A percentile compares a stretch with the other conserved stretches of the same genome.
Conservation (phyloP, 2,888 invertebrate genomes). For the Cremastinae sp. region DNA sequence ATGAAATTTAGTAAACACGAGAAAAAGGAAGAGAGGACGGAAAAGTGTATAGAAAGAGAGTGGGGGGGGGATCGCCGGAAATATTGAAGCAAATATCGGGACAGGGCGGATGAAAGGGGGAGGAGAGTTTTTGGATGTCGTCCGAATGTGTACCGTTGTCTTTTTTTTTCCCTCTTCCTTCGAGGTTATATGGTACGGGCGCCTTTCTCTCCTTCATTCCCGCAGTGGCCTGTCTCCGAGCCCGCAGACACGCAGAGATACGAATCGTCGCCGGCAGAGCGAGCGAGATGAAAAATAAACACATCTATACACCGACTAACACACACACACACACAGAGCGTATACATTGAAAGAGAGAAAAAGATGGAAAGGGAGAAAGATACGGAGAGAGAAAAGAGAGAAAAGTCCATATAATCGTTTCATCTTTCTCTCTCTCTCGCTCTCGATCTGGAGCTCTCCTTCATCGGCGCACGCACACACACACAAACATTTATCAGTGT, state of each 20-base stretch:
- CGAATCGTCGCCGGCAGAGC: conserved; percentile 29
- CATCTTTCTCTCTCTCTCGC: conserved; percentile 22
- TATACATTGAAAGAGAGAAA: neutral
- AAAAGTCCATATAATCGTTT: conserved; percentile 50
- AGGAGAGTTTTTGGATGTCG: conserved; percentile 47
- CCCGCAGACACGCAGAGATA: conserved; percentile 45
- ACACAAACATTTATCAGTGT: conserved; percentile 39
- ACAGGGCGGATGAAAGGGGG: conserved; percentile 2
- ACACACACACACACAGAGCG: too few species aligned
- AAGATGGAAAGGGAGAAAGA: conserved; percentile 23
- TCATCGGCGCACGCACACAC: conserved; percentile 11
- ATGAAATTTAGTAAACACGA: too few species aligned
- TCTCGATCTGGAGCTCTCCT: conserved; percentile 31
- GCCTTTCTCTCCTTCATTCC: conserved; percentile 62
- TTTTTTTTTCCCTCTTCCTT: conserved; percentile 43
- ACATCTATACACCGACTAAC: neutral
- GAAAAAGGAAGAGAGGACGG: too few species aligned
- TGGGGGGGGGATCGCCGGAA: neutral
- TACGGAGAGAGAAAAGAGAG: conserved; percentile 35
- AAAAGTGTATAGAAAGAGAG: too few species aligned
- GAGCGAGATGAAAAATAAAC: conserved; percentile 11
- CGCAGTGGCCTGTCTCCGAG: conserved; percentile 47
- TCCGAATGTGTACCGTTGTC: conserved; percentile 54
- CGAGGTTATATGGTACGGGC: conserved; percentile 49
- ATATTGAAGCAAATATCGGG: conserved; percentile 2